These are phyloP conservation scores for Thinocorus orbignyianus DNA, from an alignment of 2,113 vertebrate genomes.

Conservation along the genomic window DNA sequence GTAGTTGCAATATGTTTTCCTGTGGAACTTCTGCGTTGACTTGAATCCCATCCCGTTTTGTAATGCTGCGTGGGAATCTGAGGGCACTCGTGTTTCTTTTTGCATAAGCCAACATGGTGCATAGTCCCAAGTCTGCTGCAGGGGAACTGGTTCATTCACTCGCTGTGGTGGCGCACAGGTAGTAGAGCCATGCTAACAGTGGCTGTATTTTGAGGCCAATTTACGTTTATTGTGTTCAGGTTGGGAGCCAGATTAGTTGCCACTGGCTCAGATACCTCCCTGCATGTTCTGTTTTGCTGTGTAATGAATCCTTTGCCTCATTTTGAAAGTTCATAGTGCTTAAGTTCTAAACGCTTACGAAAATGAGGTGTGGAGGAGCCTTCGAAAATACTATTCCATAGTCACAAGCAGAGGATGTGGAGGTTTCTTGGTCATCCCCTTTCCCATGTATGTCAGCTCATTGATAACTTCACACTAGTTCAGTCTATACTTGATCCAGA, in stretches of 20 bases:
- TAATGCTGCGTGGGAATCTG: background rate
- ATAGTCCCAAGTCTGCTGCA: fast-evolving
- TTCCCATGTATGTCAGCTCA: fast-evolving
- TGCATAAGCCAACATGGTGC: background rate
- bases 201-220: background rate
- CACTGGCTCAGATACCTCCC: background rate
- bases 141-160: background rate
- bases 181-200: background rate
- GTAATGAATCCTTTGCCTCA: background rate
- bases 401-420: background rate
- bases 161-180: background rate
- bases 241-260: background rate
- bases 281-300: background rate
- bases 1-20: background rate
- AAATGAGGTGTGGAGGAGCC: background rate
- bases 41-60: background rate
- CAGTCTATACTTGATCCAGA: background rate
- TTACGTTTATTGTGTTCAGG: background rate
- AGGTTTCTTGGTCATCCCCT: background rate
- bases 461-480: background rate
- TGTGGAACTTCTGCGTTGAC: fast-evolving
- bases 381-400: background rate
- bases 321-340: background rate
- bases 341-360: background rate
- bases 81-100: background rate